A percentile compares a stretch with the other conserved stretches of the same genome.
Evolutionary conservation across 1,140 invertebrate genomes (phyloP).

Genomic region (Drosophila kurseongensis): DNA sequence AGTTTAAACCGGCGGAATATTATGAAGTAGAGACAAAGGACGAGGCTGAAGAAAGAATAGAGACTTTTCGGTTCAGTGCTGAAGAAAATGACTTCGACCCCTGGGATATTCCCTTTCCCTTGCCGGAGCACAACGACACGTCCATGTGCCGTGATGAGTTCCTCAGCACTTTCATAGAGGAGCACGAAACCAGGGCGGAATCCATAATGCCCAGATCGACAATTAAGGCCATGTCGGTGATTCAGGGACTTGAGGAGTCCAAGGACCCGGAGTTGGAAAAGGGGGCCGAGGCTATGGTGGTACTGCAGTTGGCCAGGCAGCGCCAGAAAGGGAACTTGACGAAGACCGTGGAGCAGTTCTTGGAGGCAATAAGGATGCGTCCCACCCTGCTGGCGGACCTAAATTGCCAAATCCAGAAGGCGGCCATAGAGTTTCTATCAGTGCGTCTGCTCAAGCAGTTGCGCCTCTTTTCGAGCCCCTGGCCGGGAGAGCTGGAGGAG

Average conservation of each 20-base stretch:
- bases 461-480: slow-evolving; percentile 16
- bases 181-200: not conserved
- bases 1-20: not conserved
- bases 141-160: slow-evolving; percentile 52
- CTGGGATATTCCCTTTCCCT: slow-evolving; percentile 23
- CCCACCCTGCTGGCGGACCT: not conserved
- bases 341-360: not conserved
- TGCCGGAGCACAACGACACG: slow-evolving; percentile 37
- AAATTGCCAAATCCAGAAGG: slow-evolving; percentile 23
- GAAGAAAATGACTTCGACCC: not conserved
- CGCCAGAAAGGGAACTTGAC: not conserved
- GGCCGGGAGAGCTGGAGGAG: slow-evolving; percentile 22
- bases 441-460: slow-evolving; percentile 36
- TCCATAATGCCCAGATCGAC: not conserved
- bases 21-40: no score
- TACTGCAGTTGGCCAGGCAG: not conserved
- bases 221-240: not conserved
- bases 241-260: not conserved
- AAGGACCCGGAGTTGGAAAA: not conserved
- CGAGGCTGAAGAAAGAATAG: no score
- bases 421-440: slow-evolving; percentile 43
- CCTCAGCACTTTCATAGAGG: not conserved
- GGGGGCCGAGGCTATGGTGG: slow-evolving; percentile 18
- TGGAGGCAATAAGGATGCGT: no score
- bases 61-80: no score